Conservation (phyloP, 2,113 vertebrate genomes). For the Atherinomorus stipes region DNA sequence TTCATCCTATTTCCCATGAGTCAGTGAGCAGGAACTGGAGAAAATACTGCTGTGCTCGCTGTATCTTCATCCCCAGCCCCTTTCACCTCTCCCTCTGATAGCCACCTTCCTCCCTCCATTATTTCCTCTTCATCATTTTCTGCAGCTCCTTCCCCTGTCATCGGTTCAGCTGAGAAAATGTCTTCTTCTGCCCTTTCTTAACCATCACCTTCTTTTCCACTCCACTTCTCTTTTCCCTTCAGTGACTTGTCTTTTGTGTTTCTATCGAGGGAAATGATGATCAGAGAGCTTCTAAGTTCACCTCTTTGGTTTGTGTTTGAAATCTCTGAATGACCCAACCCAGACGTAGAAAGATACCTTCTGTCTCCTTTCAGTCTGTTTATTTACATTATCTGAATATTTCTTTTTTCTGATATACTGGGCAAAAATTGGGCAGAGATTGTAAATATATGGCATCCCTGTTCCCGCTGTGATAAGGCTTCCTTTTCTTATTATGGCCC, state of each 20-base stretch:
- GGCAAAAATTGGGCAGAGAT: no score
- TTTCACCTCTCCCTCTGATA: conserved; percentile 31
- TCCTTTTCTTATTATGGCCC: no score
- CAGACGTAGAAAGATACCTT: conserved; percentile 30
- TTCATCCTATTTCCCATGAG: conserved; percentile 43
- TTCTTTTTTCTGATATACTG: no score
- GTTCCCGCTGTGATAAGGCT: no score
- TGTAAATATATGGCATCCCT: no score
- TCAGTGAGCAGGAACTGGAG: conserved; percentile 53
- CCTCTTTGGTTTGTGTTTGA: background rate
- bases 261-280: background rate
- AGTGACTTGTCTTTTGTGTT: background rate
- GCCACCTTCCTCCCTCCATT: conserved; percentile 11
- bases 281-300: no score
- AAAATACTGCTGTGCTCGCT: conserved; percentile 39
- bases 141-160: background rate
- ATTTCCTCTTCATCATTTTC: background rate
- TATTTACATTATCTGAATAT: no score
- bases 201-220: background rate
- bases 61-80: conserved; percentile 29
- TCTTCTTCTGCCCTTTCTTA: background rate
- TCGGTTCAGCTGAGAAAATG: conserved; percentile 8
- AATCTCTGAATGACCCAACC: background rate
- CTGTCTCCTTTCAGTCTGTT: background rate
- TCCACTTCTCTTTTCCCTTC: background rate